Conservation (phyloP, 2,888 invertebrate genomes). For the Meganola albula region DNA sequence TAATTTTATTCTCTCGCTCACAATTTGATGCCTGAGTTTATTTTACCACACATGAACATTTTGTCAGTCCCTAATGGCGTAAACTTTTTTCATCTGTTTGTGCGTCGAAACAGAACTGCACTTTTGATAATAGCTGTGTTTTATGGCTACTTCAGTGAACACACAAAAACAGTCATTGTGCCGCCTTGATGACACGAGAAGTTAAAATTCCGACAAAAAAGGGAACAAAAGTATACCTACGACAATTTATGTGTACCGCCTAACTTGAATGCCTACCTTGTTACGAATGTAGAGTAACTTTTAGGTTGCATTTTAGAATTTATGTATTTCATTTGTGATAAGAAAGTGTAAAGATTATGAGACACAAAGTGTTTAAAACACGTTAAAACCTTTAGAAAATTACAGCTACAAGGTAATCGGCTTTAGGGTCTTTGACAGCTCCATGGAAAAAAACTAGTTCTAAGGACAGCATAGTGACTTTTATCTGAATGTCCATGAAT, state of each 20-base stretch:
- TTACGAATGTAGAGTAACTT: too few species aligned
- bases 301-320: too few species aligned
- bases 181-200: conserved; percentile 15
- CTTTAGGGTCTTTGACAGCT: too few species aligned
- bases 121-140: conserved; percentile 29
- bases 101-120: conserved; percentile 16
- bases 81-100: conserved; percentile 27
- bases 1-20: conserved; percentile 19
- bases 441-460: too few species aligned
- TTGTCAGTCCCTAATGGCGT: conserved; percentile 15
- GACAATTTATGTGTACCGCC: conserved; percentile 11
- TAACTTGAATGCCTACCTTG: too few species aligned
- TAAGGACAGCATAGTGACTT: too few species aligned
- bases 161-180: conserved; percentile 17
- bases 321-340: too few species aligned
- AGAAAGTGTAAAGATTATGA: too few species aligned
- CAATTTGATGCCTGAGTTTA: conserved; percentile 11
- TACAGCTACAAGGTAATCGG: too few species aligned
- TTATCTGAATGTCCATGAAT: too few species aligned
- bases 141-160: conserved; percentile 23
- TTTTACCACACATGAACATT: neutral
- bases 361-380: too few species aligned
- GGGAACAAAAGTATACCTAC: conserved; percentile 13
- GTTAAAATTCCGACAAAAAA: conserved; percentile 16
- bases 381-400: too few species aligned